Evolutionary conservation across 2,888 invertebrate genomes (phyloP).

Genomic region (Magallana nippona): DNA sequence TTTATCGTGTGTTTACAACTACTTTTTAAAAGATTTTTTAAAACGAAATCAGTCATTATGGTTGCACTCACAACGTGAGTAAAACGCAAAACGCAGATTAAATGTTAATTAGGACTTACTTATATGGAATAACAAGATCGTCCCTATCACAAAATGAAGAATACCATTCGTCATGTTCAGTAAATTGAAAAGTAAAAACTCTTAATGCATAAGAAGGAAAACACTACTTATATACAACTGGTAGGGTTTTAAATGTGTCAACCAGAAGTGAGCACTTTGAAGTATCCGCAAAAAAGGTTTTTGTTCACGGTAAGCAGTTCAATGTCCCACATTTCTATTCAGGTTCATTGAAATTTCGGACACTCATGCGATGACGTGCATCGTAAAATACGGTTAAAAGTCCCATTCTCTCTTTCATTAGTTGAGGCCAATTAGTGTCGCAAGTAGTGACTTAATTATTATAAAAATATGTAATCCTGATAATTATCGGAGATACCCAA

Average conservation of each 20-base stretch:
- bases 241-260: not conserved
- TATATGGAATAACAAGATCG: not conserved
- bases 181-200: not conserved
- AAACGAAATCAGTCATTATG: too few relatives aligned
- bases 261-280: constrained; percentile 5
- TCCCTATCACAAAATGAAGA: not conserved
- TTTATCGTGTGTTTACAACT: too few relatives aligned
- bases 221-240: not conserved
- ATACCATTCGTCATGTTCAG: not conserved
- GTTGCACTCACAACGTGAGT: not conserved
- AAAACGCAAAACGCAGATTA: not conserved
- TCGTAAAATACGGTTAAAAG: too few relatives aligned
- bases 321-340: not conserved
- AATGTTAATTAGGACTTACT: not conserved
- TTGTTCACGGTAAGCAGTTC: not conserved
- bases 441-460: not conserved
- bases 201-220: not conserved
- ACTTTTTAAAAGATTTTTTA: too few relatives aligned
- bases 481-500: constrained; percentile 28
- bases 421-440: too few relatives aligned
- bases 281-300: not conserved
- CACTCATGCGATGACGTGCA: not conserved
- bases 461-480: constrained; percentile 37
- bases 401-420: too few relatives aligned
- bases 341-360: not conserved